Conservation (phyloP, 2,888 invertebrate species). For the Fragum whitleyi region DNA sequence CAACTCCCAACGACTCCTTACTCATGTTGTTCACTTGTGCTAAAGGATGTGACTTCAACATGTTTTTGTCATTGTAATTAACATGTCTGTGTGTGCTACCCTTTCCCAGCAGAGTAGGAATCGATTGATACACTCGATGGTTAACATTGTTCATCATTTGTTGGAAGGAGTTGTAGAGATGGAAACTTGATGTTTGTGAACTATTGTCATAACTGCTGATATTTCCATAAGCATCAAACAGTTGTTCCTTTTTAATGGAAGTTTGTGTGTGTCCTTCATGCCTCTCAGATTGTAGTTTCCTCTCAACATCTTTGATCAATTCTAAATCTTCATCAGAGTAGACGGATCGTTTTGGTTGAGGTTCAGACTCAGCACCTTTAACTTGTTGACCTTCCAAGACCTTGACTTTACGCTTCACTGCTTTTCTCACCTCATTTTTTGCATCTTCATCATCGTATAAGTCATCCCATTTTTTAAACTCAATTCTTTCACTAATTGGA, state of each 20-base stretch:
- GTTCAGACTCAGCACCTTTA: neutral
- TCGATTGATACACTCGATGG: neutral
- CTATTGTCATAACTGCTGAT: neutral
- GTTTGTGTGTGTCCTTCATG: neutral
- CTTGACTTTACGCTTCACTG: neutral
- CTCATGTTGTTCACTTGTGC: neutral
- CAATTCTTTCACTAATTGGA: neutral
- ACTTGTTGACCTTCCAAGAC: neutral
- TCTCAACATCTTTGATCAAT: constrained; percentile 8
- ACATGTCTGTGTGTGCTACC: neutral
- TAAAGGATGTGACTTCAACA: neutral
- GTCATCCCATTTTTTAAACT: neutral
- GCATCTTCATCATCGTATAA: neutral
- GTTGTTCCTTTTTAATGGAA: neutral
- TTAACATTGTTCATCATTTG: neutral
- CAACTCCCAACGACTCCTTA: neutral
- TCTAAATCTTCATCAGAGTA: neutral
- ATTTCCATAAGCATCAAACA: neutral
- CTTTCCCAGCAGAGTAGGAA: neutral
- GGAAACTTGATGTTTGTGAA: neutral
- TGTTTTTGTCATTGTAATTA: neutral
- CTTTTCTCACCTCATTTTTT: neutral
- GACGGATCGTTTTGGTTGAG: neutral
- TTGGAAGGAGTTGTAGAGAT: neutral
- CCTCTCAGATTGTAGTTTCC: neutral